phyloP scores from a whole-genome alignment of 2,888 invertebrate genomes.

The Ctena decussata region DNA sequence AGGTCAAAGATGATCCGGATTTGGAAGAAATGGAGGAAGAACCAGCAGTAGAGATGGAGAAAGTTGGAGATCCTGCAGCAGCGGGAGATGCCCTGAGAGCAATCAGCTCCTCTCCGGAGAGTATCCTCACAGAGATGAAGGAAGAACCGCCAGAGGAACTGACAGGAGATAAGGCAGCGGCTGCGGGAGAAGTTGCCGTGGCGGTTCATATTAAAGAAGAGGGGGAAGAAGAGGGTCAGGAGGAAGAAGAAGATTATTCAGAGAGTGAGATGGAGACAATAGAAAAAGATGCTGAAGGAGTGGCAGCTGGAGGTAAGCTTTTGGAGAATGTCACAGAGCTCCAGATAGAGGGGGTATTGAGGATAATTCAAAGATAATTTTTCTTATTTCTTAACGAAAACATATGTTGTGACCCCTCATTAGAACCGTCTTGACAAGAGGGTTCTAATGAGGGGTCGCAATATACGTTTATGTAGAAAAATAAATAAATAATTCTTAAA shows the following conservation, averaged over 20 bases:
- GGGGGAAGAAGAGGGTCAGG: neutral
- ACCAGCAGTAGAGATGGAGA: neutral
- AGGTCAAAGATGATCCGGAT: neutral
- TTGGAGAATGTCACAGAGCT: no score
- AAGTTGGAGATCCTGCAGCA: neutral
- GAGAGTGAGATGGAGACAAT: neutral
- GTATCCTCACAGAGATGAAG: neutral
- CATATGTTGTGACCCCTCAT: no score
- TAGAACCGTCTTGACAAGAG: no score
- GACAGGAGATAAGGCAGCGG: neutral
- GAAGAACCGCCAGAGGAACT: neutral
- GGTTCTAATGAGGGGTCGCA: no score
- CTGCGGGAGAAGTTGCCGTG: neutral
- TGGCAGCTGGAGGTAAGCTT: neutral
- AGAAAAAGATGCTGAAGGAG: neutral
- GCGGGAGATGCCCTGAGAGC: neutral
- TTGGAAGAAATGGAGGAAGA: neutral
- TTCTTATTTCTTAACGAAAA: no score
- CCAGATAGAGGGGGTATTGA: no score
- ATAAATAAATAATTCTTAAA: no score
- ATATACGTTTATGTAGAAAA: no score
- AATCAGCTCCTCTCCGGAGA: neutral
- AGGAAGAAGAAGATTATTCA: conserved; percentile 1
- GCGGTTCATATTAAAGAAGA: neutral
- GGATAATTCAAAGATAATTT: no score